phyloP scores from a whole-genome alignment of 1,140 invertebrate species.

The Panagrolaimus sp. region DNA sequence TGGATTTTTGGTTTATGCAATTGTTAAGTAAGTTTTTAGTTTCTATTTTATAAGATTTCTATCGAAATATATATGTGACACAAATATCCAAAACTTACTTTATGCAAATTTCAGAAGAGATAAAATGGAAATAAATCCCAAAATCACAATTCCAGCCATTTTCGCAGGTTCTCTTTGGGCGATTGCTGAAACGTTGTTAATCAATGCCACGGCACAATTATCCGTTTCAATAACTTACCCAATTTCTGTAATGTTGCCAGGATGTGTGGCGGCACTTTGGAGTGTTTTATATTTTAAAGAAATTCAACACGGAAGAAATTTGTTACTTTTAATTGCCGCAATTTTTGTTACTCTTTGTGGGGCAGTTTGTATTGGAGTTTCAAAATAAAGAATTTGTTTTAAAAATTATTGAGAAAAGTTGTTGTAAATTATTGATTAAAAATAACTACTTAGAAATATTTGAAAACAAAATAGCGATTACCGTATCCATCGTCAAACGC shows the following conservation, averaged over 20 bases:
- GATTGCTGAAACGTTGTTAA: neutral
- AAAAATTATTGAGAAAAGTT: too few relatives aligned
- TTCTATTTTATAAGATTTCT: too few relatives aligned
- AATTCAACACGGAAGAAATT: slow-evolving; percentile 4
- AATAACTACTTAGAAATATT: too few relatives aligned
- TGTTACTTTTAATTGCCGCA: neutral
- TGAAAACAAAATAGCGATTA: too few relatives aligned
- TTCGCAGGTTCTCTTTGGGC: neutral
- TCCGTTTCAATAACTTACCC: slow-evolving; percentile 2
- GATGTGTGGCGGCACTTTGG: neutral
- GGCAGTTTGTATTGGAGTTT: neutral
- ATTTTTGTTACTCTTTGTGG: neutral
- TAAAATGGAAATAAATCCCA: slow-evolving; percentile 1
- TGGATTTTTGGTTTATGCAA: slow-evolving; percentile 29
- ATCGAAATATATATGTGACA: neutral
- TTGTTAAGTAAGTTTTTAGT: neutral
- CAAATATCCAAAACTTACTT: neutral
- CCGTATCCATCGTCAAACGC: too few relatives aligned
- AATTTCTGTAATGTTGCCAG: neutral
- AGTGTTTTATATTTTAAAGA: neutral
- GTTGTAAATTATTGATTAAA: too few relatives aligned
- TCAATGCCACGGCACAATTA: neutral
- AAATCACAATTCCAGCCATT: neutral
- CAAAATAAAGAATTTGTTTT: neutral
- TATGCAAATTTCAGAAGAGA: neutral